A percentile compares a stretch with the other conserved stretches of the same genome.
These are phyloP conservation scores for Heterohyrax brucei DNA, from an alignment of 2,797 vertebrate genomes.

Conservation along the genomic window DNA sequence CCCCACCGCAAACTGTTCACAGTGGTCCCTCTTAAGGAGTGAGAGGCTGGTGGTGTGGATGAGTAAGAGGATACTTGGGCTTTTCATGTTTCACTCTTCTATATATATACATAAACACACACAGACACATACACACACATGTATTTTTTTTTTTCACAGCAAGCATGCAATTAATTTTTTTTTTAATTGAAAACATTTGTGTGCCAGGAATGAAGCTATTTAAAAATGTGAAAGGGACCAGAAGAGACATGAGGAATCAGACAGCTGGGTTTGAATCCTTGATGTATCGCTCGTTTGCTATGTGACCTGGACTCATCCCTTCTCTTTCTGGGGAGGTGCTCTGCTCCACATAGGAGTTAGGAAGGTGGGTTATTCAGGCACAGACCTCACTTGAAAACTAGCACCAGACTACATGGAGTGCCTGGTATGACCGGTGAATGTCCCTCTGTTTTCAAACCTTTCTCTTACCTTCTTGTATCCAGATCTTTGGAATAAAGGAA, in stretches of 20 bases:
- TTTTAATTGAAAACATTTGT: neutral
- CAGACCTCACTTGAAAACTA: neutral
- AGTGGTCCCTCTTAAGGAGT: neutral
- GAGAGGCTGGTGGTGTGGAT: neutral
- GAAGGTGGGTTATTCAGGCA: no score
- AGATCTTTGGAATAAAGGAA: neutral
- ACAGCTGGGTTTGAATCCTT: neutral
- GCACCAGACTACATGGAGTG: fast-evolving
- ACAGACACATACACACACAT: neutral
- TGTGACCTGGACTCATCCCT: neutral
- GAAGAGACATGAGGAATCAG: neutral
- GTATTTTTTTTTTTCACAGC: neutral
- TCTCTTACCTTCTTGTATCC: neutral
- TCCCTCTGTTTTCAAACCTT: neutral
- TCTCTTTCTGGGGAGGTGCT: neutral
- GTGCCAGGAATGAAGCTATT: neutral
- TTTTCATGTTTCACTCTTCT: neutral
- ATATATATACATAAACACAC: neutral
- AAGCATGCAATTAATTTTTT: neutral
- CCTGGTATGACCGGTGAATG: neutral
- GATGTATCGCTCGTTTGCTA: neutral
- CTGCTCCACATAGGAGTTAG: neutral
- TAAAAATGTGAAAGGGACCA: neutral
- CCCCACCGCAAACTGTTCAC: neutral
- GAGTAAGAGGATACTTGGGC: neutral